Evolutionary conservation across 2,113 vertebrate species (phyloP).

Genomic region (Ploceus nigricollis): DNA sequence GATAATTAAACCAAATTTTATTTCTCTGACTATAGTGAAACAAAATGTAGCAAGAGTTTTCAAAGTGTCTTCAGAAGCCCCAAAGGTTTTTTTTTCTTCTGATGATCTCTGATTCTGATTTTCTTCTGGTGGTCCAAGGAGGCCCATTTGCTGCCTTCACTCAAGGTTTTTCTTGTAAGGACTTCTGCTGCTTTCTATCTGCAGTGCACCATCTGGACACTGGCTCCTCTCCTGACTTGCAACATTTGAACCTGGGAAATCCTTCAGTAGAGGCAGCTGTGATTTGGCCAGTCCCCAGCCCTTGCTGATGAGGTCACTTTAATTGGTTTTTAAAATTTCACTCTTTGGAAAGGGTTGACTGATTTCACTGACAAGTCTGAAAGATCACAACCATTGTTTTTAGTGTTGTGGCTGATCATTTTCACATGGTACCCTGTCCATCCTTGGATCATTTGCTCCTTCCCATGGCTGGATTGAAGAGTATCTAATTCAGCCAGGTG

Average conservation of each 20-base stretch:
- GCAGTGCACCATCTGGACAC: not conserved
- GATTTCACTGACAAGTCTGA: not conserved
- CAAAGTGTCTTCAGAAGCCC: not conserved
- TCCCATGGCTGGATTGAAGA: not conserved
- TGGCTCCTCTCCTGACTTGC: not conserved
- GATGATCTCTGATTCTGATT: not conserved
- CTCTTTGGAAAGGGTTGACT: not conserved
- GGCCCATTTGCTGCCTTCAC: not conserved
- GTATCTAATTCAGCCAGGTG: not conserved
- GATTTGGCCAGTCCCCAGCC: not conserved
- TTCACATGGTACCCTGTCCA: not conserved
- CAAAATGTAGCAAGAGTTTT: not conserved
- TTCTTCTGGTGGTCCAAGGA: not conserved
- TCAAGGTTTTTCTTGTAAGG: not conserved
- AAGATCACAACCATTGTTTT: not conserved
- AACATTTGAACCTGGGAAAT: not conserved
- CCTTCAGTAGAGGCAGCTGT: not conserved
- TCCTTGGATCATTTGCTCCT: not conserved
- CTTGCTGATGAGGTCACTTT: not conserved
- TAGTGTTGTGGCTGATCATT: not conserved
- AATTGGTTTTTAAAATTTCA: not conserved
- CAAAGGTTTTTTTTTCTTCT: not conserved
- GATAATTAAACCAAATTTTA: not conserved
- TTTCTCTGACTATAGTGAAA: not conserved
- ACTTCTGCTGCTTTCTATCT: not conserved